Evolutionary conservation across 2,113 vertebrate species (phyloP).

Genomic region (Donacobius atricapilla): DNA sequence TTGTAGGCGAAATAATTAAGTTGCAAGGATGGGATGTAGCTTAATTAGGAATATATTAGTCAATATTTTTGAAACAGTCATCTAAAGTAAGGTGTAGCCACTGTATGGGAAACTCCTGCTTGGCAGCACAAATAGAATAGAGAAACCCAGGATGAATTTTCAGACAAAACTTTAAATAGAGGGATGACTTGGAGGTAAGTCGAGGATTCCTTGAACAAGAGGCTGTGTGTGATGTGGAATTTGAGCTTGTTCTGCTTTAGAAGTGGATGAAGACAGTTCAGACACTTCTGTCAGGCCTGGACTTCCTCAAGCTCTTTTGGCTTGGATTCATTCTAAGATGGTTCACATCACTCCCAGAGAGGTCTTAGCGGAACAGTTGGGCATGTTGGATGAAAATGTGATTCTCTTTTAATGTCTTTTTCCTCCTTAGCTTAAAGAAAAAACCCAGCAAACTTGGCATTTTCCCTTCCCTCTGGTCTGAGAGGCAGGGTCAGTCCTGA

Average conservation of each 20-base stretch:
- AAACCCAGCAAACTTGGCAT: not conserved
- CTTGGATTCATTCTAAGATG: not conserved
- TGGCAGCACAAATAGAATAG: not conserved
- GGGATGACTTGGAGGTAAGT: not conserved
- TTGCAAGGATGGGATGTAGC: not conserved
- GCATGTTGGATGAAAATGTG: not conserved
- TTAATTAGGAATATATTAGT: not conserved
- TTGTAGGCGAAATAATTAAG: not conserved
- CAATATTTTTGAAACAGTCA: not conserved
- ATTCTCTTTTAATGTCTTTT: not conserved
- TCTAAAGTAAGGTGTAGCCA: not conserved
- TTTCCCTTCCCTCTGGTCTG: not conserved
- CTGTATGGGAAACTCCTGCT: not conserved
- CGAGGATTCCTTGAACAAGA: not conserved
- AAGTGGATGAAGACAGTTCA: not conserved
- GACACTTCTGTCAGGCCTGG: slow-evolving; percentile 19
- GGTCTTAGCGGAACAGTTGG: not conserved
- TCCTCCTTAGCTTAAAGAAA: not conserved
- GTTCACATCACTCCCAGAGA: slow-evolving; percentile 19
- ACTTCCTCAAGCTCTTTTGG: not conserved
- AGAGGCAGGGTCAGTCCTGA: not conserved
- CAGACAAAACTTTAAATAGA: not conserved
- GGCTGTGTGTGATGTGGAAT: not conserved
- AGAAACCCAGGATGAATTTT: not conserved
- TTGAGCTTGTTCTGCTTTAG: not conserved